phyloP scores from a whole-genome alignment of 2,113 vertebrate genomes.

The Thermophis baileyi region DNA sequence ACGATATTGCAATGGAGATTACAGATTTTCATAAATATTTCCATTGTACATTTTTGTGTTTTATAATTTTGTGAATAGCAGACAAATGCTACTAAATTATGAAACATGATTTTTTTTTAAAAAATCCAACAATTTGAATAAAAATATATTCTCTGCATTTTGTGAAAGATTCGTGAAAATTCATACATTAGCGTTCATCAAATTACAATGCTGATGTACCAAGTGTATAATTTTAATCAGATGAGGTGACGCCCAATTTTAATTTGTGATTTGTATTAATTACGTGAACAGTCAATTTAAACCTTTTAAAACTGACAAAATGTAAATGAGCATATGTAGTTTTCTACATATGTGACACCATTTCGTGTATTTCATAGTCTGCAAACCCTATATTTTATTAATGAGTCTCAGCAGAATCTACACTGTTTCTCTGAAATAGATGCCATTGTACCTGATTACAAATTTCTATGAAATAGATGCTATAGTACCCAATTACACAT shows the following conservation, averaged over 20 bases:
- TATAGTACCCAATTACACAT: conserved; percentile 65
- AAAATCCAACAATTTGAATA: conserved; percentile 40
- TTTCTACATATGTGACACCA: conserved; percentile 4
- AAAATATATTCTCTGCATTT: conserved; percentile 42
- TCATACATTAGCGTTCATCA: conserved; percentile 33
- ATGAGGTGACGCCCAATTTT: conserved; percentile 31
- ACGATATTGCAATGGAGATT: conserved; percentile 24
- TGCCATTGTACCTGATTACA: conserved; percentile 63
- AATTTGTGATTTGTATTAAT: conserved; percentile 43
- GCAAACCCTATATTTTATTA: conserved; percentile 19
- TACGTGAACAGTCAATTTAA: conserved; percentile 37
- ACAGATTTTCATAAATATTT: background rate
- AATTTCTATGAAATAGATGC: conserved; percentile 55
- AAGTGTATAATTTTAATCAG: conserved; percentile 23
- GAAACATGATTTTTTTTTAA: background rate
- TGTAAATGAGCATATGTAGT: conserved; percentile 31
- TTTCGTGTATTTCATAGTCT: background rate
- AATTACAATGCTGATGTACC: conserved; percentile 44
- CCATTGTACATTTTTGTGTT: background rate
- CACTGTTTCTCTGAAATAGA: conserved; percentile 53
- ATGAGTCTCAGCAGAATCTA: conserved; percentile 35
- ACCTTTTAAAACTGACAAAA: conserved; percentile 38
- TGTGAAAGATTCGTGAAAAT: conserved; percentile 24
- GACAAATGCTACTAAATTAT: conserved; percentile 40
- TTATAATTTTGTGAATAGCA: conserved; percentile 37